Percentiles rank a stretch among this genome's conserved stretches.
These are phyloP conservation scores for Stenopsyche tienmushanensis DNA, from an alignment of 1,140 invertebrate genomes.

Conservation along the genomic window DNA sequence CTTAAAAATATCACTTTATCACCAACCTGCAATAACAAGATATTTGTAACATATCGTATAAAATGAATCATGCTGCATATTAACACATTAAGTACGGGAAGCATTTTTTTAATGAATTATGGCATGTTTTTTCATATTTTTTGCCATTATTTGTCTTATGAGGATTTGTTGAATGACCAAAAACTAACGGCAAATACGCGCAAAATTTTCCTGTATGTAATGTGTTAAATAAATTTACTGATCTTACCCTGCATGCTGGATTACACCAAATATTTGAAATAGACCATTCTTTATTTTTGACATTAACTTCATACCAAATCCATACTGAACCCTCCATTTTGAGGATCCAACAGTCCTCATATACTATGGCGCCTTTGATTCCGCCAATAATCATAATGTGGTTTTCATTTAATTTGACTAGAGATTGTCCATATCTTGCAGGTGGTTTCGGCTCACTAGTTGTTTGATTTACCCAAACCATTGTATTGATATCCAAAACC, in stretches of 20 bases:
- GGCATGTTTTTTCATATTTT: too few species aligned
- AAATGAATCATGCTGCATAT: too few species aligned
- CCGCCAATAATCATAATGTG: slow-evolving; percentile 74
- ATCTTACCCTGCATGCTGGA: slow-evolving; percentile 74
- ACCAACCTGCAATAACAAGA: slow-evolving; percentile 54
- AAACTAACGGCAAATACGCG: too few species aligned
- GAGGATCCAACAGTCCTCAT: slow-evolving; percentile 65
- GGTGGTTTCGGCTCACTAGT: slow-evolving; percentile 69
- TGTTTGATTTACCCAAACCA: slow-evolving; percentile 75
- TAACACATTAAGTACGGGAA: too few species aligned
- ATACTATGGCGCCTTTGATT: slow-evolving; percentile 57
- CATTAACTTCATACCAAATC: slow-evolving; percentile 78
- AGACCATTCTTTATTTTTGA: slow-evolving; percentile 74
- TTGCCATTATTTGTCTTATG: too few species aligned
- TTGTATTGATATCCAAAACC: slow-evolving; percentile 79
- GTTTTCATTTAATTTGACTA: slow-evolving; percentile 70
- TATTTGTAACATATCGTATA: too few species aligned
- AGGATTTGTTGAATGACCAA: too few species aligned
- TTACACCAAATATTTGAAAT: slow-evolving; percentile 90
- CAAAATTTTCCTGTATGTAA: too few species aligned
- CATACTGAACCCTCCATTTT: slow-evolving; percentile 67
- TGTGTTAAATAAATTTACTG: too few species aligned
- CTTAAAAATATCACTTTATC: slow-evolving; percentile 68
- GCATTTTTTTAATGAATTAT: too few species aligned
- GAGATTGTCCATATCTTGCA: slow-evolving; percentile 87